Evolutionary conservation across 2,888 invertebrate species (phyloP).

Genomic region (Parnassius apollo): DNA sequence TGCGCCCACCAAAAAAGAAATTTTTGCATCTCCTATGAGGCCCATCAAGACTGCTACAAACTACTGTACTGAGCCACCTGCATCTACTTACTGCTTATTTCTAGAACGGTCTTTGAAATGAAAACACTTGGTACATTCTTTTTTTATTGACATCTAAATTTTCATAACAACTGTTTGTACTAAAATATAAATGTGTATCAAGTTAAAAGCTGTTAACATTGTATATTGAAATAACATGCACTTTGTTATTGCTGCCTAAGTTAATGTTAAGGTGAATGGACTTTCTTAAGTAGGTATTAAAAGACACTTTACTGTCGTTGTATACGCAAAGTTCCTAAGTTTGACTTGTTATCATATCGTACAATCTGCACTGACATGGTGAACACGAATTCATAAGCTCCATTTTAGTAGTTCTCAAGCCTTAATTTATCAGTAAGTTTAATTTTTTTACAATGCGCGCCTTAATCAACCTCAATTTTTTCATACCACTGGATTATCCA

Average conservation of each 20-base stretch:
- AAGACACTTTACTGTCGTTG: slow-evolving; percentile 31
- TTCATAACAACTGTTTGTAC: slow-evolving; percentile 79
- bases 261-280: slow-evolving; percentile 66
- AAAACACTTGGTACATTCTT: slow-evolving; percentile 49
- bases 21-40: no score
- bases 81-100: no score
- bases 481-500: slow-evolving; percentile 46
- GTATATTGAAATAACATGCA: slow-evolving; percentile 60
- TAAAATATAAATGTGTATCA: slow-evolving; percentile 78
- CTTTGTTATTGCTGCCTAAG: slow-evolving; percentile 60
- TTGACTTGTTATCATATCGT: slow-evolving; percentile 22
- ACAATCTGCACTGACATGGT: slow-evolving; percentile 33
- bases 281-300: slow-evolving; percentile 41
- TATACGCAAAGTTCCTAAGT: slow-evolving; percentile 23
- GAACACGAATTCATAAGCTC: slow-evolving; percentile 56
- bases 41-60: no score
- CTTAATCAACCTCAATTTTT: slow-evolving; percentile 32
- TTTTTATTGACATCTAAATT: slow-evolving; percentile 79
- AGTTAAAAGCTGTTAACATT: slow-evolving; percentile 72
- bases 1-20: no score
- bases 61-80: no score
- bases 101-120: slow-evolving; percentile 33
- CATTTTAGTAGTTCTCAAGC: slow-evolving; percentile 38
- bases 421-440: slow-evolving; percentile 24
- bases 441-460: slow-evolving; percentile 28